Percentiles rank a stretch among this genome's conserved stretches.
Conservation (phyloP, 1,140 invertebrate species). For the Oreohelix idahoensis region DNA sequence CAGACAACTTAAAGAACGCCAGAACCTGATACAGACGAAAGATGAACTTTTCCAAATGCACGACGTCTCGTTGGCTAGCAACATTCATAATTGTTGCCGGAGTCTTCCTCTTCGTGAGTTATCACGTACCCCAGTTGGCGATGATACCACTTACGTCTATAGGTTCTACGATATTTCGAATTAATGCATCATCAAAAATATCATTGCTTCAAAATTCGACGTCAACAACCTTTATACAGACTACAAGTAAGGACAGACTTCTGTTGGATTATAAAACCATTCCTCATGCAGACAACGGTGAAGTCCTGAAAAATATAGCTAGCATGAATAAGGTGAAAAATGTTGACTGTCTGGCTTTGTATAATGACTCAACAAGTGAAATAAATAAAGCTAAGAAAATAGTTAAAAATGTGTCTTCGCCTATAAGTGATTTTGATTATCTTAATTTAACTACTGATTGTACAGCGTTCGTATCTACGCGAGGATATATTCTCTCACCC, state of each 20-base stretch:
- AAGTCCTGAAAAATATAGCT: neutral
- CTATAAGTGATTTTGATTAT: neutral
- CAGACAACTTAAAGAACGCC: no score
- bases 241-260: no score
- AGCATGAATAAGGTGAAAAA: neutral
- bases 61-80: neutral
- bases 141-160: neutral
- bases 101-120: neutral
- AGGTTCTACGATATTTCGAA: neutral
- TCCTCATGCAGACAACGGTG: neutral
- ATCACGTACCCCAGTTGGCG: neutral
- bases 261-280: no score
- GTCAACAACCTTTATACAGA: no score
- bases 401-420: neutral
- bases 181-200: no score
- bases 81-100: neutral
- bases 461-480: no score
- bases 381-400: neutral
- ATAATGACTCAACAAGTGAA: neutral
- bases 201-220: no score
- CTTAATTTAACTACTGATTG: neutral
- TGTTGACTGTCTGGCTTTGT: neutral
- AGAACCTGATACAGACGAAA: no score
- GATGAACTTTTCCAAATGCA: neutral
- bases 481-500: slow-evolving; percentile 9